Evolutionary conservation across 2,888 invertebrate genomes (phyloP), one percentile per base, ranked within the genome.

Genomic region (Oscheius sp.): DNA sequence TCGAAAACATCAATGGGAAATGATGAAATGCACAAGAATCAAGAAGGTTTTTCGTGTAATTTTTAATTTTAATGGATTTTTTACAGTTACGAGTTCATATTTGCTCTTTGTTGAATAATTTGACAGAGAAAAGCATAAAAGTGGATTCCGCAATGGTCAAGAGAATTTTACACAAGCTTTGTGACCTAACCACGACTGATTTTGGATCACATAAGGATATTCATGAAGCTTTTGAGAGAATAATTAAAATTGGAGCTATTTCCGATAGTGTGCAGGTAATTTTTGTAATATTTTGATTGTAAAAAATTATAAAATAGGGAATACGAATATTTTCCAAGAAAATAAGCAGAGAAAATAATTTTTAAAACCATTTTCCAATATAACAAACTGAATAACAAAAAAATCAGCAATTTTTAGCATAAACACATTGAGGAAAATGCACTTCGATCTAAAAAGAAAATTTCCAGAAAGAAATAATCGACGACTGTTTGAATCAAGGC

Each of bases 401-500:
- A n/a, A n/a, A n/a, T n/a, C n/a, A n/a, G n/a, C n/a, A n/a, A n/a
- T n/a, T n/a, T n/a, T n/a, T n/a, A n/a, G n/a, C n/a, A n/a, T n/a
- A n/a, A n/a, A n/a, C n/a, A n/a, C n/a, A n/a, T n/a, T n/a, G n/a
- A n/a, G n/a, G n/a, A n/a, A n/a, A n/a, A n/a, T n/a, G n/a, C n/a
- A n/a, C n/a, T n/a, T 35, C 35, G 9, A 3, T 35, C 35, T 6
- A 35, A 35, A 35, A 35, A 35, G 35, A 6, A 35, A 6, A 35
- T 35, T 35, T 35, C 9, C 35, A 58, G 58, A 52, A 49, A n/a
- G 52, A 49, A 2, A 25, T 66, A 9, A 52, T 66, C n/a, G 35
- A 66, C n/a, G 66, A 66, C 49, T 66, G 66, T 52, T 27, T 66
- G n/a, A 21, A 6, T 16, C 46, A 21, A 49, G 66, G 66, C 25